Percentiles rank a stretch among this genome's conserved stretches.
Evolutionary conservation across 2,113 vertebrate species (phyloP).

Genomic region (Emydura subglobosa): DNA sequence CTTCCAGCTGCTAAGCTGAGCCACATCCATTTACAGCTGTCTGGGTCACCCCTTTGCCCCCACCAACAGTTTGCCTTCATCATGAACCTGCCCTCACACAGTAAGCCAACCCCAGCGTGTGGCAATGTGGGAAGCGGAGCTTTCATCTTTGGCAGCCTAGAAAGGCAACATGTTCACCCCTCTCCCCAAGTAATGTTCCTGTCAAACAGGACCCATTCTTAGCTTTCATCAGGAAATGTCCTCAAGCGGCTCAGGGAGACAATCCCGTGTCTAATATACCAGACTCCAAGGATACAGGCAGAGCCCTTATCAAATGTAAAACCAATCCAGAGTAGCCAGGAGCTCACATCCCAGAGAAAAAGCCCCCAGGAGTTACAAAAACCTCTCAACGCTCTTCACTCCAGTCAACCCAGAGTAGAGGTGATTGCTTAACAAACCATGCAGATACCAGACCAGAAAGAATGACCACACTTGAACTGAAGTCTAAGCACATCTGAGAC

Average conservation of each 20-base stretch:
- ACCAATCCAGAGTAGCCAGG: no score
- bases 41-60: background rate
- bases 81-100: background rate
- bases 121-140: no score
- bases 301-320: no score
- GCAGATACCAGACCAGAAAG: rapidly evolving
- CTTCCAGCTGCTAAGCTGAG: background rate
- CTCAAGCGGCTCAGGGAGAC: background rate
- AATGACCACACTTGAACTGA: background rate
- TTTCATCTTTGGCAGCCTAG: background rate
- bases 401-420: background rate
- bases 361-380: background rate
- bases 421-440: rapidly evolving
- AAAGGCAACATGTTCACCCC: background rate
- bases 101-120: background rate
- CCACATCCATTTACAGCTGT: background rate
- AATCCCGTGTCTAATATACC: background rate
- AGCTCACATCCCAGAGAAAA: background rate
- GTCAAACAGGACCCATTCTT: background rate
- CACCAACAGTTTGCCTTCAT: background rate
- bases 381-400: background rate
- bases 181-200: background rate
- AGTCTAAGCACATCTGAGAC: rapidly evolving
- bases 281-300: background rate
- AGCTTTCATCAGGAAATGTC: background rate